Percentiles rank a stretch among this genome's conserved stretches.
phyloP scores from a whole-genome alignment of 2,888 invertebrate species.

The Leptinotarsa juncta region DNA sequence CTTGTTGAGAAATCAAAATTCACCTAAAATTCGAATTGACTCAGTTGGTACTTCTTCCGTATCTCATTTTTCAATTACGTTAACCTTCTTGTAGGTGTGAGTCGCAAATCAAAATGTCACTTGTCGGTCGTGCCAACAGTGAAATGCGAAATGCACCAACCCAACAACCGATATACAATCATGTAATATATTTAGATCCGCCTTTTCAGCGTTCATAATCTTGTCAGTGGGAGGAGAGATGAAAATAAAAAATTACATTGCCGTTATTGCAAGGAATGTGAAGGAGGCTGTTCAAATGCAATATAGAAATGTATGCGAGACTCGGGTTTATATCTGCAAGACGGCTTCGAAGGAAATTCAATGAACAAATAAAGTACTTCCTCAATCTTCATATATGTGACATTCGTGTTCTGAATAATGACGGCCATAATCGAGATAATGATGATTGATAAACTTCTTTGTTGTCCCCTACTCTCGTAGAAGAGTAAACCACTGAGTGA shows the following conservation, averaged over 20 bases:
- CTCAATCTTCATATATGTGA: conserved; percentile 30
- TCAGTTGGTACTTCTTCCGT: not conserved
- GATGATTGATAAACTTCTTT: conserved; percentile 2
- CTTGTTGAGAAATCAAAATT: too few species aligned
- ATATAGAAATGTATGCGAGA: conserved; percentile 29
- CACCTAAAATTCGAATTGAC: too few species aligned
- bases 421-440: not conserved
- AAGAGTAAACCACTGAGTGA: not conserved
- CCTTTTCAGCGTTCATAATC: conserved; percentile 40
- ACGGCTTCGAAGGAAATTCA: conserved; percentile 19
- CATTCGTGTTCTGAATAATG: conserved; percentile 11
- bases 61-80: conserved; percentile 1
- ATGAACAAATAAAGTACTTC: conserved; percentile 38
- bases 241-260: conserved; percentile 22
- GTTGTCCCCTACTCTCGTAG: not conserved
- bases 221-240: conserved; percentile 32
- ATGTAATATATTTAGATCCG: conserved; percentile 30
- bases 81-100: not conserved
- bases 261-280: conserved; percentile 37
- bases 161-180: conserved; percentile 17
- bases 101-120: conserved; percentile 17
- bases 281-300: conserved; percentile 32
- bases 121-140: conserved; percentile 21
- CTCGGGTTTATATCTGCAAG: conserved; percentile 14
- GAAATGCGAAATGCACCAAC: conserved; percentile 10